These are phyloP conservation scores for Neosilurus hyrtlii DNA, from an alignment of 2,797 vertebrate species.

Conservation along the genomic window DNA sequence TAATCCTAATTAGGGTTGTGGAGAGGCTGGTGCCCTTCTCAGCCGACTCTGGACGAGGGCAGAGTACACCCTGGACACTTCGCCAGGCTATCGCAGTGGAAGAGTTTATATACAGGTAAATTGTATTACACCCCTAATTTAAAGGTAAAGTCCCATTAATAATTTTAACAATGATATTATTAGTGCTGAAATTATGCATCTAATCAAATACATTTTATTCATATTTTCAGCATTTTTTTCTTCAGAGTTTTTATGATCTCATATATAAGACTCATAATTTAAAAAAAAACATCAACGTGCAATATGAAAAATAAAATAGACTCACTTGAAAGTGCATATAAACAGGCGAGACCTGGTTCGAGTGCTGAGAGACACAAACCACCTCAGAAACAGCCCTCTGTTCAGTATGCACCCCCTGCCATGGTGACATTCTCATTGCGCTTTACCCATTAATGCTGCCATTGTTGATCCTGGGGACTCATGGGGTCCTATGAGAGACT, in stretches of 20 bases:
- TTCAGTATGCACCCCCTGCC: slow-evolving; percentile 67
- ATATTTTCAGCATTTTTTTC: not conserved
- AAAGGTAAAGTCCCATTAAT: not conserved
- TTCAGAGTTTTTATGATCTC: slow-evolving; percentile 12
- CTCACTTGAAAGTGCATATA: slow-evolving; percentile 60
- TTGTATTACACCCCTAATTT: not conserved
- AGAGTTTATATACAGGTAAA: not conserved
- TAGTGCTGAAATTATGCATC: not conserved
- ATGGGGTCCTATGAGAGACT: slow-evolving; percentile 78
- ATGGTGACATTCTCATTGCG: slow-evolving; percentile 79
- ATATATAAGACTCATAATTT: slow-evolving; percentile 53
- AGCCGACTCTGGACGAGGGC: no score
- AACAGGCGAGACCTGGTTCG: slow-evolving; percentile 68
- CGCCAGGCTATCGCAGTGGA: no score
- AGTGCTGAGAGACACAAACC: slow-evolving; percentile 65
- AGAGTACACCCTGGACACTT: no score
- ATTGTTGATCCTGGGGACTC: slow-evolving; percentile 78
- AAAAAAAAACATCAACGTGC: slow-evolving; percentile 13
- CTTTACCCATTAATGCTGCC: slow-evolving; percentile 79
- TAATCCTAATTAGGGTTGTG: no score
- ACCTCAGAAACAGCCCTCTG: slow-evolving; percentile 67
- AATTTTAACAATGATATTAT: not conserved
- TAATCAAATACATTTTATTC: not conserved
- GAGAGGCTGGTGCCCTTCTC: no score
- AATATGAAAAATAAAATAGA: slow-evolving; percentile 39